Conservation (phyloP, 2,888 invertebrate species). For the Mellilla xanthometata region DNA sequence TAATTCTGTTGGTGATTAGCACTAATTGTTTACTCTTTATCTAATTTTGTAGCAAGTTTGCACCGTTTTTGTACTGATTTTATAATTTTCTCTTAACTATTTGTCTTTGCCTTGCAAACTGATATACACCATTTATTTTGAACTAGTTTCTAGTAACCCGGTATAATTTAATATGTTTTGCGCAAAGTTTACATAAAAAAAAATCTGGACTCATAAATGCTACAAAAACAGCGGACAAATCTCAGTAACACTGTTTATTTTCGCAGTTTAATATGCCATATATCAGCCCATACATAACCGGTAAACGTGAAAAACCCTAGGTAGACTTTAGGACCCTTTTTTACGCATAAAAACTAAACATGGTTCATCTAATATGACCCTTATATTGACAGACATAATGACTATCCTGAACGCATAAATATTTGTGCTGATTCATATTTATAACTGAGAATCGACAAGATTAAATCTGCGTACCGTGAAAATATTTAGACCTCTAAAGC, state of each 20-base stretch:
- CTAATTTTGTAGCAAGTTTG: too few species aligned
- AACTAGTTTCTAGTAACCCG: too few species aligned
- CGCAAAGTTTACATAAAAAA: too few species aligned
- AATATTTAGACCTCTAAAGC: slow-evolving; percentile 9
- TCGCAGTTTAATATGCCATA: slow-evolving; percentile 14
- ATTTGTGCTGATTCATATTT: slow-evolving; percentile 42
- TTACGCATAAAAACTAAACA: slow-evolving; percentile 12
- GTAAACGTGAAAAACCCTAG: slow-evolving; percentile 31
- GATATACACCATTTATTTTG: too few species aligned
- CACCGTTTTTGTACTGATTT: too few species aligned
- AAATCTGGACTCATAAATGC: too few species aligned
- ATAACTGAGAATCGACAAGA: slow-evolving; percentile 37
- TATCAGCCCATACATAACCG: slow-evolving; percentile 24
- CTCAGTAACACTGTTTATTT: slow-evolving; percentile 6
- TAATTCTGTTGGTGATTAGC: too few species aligned
- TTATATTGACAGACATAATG: slow-evolving; percentile 28
- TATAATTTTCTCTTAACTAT: too few species aligned
- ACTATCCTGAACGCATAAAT: slow-evolving; percentile 27
- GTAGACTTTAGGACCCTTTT: slow-evolving; percentile 27
- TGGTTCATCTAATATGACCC: slow-evolving; percentile 25
- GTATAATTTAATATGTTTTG: too few species aligned
- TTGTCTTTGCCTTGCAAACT: too few species aligned
- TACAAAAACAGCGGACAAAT: not conserved
- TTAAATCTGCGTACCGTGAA: slow-evolving; percentile 14
- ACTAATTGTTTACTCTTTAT: too few species aligned